A percentile compares a stretch with the other conserved stretches of the same genome.
Conservation (phyloP, 2,797 vertebrate genomes). For the Oceanodroma leucorhoa region DNA sequence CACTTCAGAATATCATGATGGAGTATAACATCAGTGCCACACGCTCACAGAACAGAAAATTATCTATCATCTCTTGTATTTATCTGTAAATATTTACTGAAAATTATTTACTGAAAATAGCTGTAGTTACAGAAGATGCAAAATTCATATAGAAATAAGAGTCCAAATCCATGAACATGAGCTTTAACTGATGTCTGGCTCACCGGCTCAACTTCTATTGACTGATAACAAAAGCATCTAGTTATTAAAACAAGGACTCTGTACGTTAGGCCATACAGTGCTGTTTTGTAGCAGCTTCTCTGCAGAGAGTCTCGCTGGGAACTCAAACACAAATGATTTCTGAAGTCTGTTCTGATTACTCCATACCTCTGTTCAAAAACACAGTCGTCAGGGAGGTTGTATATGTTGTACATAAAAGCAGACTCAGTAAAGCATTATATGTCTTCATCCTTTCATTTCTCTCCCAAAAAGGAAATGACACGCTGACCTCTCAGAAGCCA, state of each 20-base stretch:
- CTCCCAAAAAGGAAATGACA: not conserved
- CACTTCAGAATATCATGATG: not conserved
- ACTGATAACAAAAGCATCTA: not conserved
- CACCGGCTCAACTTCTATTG: not conserved
- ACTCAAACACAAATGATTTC: not conserved
- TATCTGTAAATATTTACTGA: not conserved
- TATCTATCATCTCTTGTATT: not conserved
- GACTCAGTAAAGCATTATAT: not conserved
- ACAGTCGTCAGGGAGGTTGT: not conserved
- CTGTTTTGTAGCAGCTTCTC: not conserved
- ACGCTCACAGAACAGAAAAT: not conserved
- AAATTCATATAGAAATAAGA: not conserved
- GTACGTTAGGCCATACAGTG: not conserved
- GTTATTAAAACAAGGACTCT: not conserved
- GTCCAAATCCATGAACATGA: not conserved
- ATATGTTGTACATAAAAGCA: not conserved
- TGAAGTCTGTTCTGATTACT: not conserved
- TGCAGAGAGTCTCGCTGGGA: not conserved
- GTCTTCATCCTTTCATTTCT: not conserved
- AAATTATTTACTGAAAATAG: not conserved
- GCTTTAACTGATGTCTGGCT: not conserved
- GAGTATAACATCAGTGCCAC: not conserved
- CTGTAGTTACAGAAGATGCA: not conserved
- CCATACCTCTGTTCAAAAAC: not conserved
- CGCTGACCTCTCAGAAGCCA: not conserved